Percentiles rank a stretch among this genome's conserved stretches.
Conservation (phyloP, 2,113 vertebrate species). For the Arothron firmamentum region DNA sequence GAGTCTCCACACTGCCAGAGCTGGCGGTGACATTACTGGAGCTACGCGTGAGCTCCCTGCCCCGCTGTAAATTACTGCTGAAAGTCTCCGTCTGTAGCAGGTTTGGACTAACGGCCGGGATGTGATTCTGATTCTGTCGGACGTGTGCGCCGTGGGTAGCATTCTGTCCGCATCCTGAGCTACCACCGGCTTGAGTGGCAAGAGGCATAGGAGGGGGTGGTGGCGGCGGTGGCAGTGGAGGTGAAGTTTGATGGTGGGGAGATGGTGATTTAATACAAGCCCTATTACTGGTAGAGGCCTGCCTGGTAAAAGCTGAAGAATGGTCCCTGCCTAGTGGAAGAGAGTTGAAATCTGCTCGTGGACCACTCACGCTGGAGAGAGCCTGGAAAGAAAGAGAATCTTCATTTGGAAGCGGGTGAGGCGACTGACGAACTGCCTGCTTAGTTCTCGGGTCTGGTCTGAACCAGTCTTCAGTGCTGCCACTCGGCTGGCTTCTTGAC, state of each 20-base stretch:
- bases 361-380: conserved; percentile 89
- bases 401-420: conserved; percentile 75
- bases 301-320: conserved; percentile 85
- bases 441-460: conserved; percentile 62
- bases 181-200: conserved; percentile 79
- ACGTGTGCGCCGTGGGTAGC: conserved; percentile 81
- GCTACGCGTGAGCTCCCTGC: conserved; percentile 79
- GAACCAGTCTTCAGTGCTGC: conserved; percentile 65
- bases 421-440: conserved; percentile 70
- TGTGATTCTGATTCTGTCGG: conserved; percentile 82
- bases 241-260: conserved; percentile 39
- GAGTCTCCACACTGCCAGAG: conserved; percentile 76
- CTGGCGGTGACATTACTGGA: conserved; percentile 78
- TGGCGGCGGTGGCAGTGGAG: conserved; percentile 50
- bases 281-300: conserved; percentile 67
- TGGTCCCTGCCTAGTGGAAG: conserved; percentile 81
- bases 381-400: conserved; percentile 89
- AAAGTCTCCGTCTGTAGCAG: conserved; percentile 74
- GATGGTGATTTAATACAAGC: conserved; percentile 73
- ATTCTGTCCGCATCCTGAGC: conserved; percentile 80
- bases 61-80: conserved; percentile 77
- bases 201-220: conserved; percentile 52
- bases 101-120: conserved; percentile 71
- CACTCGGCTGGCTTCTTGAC: conserved; percentile 60
- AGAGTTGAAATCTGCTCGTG: conserved; percentile 84